Evolutionary conservation across 2,797 vertebrate genomes (phyloP), one percentile per base, ranked within the genome.

Genomic region (Syncerus caffer): DNA sequence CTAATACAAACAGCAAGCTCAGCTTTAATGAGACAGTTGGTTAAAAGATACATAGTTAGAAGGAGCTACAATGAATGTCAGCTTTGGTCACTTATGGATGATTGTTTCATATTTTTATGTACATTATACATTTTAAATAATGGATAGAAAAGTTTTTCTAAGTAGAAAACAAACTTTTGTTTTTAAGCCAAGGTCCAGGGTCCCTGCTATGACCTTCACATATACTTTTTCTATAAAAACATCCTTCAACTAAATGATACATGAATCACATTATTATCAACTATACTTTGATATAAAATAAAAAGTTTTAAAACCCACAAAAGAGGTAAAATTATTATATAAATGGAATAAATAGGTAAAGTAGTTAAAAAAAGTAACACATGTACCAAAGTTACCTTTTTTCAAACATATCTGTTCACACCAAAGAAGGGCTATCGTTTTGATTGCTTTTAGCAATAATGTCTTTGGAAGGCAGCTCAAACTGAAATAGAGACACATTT

Each of bases 141-240:
- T 83, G 62, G 80, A 82, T 60, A 95, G 31, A 57, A n/a, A 60
- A n/a, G 42, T 79, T 51, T 51, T 88, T 86, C 14, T 83, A 79
- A 89, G 50, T 82, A 91, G 62, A 83, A 97, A 91, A 10, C 23
- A 90, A 96, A 87, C 23, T 90, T 57, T 85, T 78, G 47, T 80
- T 12, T 80, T 64, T 71, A 85, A 84, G 25, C 27, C 47, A 34
- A 96, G 79, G 47, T 82, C 42, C 17, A 89, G 60, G 45, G 64
- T 85, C 29, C 42, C 23, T 78, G 27, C 45, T 76, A 27, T 29
- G 27, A 85, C 51, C 14, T 83, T 89, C 17, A 67, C 15, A 79
- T n/a, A 12, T 80, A 80, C 25, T 64, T 82, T 88, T 91, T 53
- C 38, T 23, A 6, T 58, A 76, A 78, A 82, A 58, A 91, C 15